Conservation (phyloP, 2,888 invertebrate species). For the Junonia oenone region DNA sequence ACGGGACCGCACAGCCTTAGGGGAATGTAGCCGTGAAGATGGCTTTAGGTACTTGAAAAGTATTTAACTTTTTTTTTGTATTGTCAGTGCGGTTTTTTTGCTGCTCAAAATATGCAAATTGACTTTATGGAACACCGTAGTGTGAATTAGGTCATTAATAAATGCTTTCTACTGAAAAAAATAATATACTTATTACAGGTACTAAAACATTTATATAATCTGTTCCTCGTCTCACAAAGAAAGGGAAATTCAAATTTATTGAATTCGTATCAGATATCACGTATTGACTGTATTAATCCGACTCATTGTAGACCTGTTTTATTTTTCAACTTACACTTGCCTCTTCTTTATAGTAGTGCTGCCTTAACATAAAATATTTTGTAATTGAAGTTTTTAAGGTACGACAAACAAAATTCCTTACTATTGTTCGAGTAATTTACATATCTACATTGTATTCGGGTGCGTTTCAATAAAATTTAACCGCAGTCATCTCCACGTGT, state of each 20-base stretch:
- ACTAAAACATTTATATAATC: too few species aligned
- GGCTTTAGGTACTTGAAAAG: background rate
- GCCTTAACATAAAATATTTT: background rate
- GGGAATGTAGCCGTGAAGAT: constrained; percentile 31
- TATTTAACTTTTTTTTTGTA: background rate
- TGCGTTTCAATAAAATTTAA: constrained; percentile 72
- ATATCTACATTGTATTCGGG: constrained; percentile 66
- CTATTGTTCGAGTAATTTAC: constrained; percentile 47
- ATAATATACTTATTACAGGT: too few species aligned
- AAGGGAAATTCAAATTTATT: too few species aligned
- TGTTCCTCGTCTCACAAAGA: too few species aligned
- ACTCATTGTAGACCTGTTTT: background rate
- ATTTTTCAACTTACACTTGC: background rate
- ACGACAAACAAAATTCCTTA: constrained; percentile 9
- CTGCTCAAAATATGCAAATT: background rate
- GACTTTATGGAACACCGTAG: too few species aligned
- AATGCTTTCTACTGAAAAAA: too few species aligned
- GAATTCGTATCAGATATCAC: too few species aligned
- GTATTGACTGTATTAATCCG: background rate
- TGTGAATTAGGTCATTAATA: too few species aligned
- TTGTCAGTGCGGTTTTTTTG: background rate
- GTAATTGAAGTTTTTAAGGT: constrained; percentile 3
- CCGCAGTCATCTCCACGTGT: constrained; percentile 64
- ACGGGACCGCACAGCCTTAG: constrained; percentile 44
- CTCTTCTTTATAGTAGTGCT: background rate